phyloP scores from a whole-genome alignment of 2,113 vertebrate species.

The Dipodomys ordii region DNA sequence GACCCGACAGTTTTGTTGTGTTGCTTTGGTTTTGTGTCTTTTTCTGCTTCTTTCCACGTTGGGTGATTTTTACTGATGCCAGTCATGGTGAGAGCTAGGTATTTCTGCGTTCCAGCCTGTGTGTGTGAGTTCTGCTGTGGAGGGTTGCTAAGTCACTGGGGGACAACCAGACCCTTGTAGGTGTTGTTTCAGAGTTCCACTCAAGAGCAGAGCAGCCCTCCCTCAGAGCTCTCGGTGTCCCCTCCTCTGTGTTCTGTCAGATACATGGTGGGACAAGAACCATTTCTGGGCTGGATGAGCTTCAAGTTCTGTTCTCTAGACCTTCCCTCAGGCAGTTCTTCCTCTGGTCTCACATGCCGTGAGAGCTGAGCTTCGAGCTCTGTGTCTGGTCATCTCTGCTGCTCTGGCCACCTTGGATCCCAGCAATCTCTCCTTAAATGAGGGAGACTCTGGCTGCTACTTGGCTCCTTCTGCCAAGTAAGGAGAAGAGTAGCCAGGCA shows the following conservation, averaged over 20 bases:
- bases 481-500: too few relatives aligned
- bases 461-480: too few relatives aligned
- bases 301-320: too few relatives aligned
- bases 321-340: too few relatives aligned
- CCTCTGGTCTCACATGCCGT: too few relatives aligned
- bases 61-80: fast-evolving
- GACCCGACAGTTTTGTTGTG: fast-evolving
- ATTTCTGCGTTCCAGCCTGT: fast-evolving
- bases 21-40: not conserved
- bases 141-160: too few relatives aligned
- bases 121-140: not conserved
- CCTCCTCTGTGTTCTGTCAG: not conserved
- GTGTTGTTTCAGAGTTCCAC: not conserved
- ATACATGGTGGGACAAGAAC: fast-evolving
- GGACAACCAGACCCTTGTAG: not conserved
- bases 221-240: not conserved
- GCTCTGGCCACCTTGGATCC: too few relatives aligned
- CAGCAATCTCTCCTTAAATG: too few relatives aligned
- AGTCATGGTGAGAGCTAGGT: not conserved
- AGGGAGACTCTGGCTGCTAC: too few relatives aligned
- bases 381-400: too few relatives aligned
- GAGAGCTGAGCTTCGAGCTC: too few relatives aligned
- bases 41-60: not conserved
- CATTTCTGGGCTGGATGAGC: too few relatives aligned
- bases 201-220: not conserved